phyloP scores from a whole-genome alignment of 2,888 invertebrate species.

The Seira ritae region DNA sequence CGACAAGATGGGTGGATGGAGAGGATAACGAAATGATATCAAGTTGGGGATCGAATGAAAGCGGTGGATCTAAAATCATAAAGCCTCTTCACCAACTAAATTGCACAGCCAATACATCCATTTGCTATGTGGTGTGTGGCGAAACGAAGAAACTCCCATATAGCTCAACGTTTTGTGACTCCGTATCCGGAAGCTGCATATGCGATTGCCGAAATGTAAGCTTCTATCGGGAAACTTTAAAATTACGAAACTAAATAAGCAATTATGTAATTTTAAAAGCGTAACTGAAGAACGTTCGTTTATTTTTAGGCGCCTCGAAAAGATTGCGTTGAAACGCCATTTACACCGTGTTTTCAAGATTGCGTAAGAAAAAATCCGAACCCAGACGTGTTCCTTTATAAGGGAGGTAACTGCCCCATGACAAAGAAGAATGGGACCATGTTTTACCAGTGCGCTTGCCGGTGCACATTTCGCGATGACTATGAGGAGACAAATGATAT shows the following conservation, averaged over 20 bases:
- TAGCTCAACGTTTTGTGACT: slow-evolving; percentile 70
- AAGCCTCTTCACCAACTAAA: slow-evolving; percentile 48
- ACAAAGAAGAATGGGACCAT: slow-evolving; percentile 16
- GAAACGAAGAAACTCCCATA: slow-evolving; percentile 56
- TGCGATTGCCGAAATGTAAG: slow-evolving; percentile 72
- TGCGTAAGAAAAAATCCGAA: slow-evolving; percentile 71
- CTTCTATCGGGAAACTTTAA: too few species aligned
- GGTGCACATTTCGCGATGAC: slow-evolving; percentile 61
- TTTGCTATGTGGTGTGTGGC: slow-evolving; percentile 63
- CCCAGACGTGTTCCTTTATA: slow-evolving; percentile 69
- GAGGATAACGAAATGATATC: slow-evolving; percentile 5
- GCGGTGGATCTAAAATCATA: neutral
- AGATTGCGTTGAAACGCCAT: slow-evolving; percentile 53
- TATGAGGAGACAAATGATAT: slow-evolving; percentile 65
- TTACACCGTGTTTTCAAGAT: slow-evolving; percentile 65
- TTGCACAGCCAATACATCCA: slow-evolving; percentile 43
- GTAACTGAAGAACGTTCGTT: too few species aligned
- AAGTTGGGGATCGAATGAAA: neutral
- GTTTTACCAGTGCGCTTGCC: slow-evolving; percentile 60
- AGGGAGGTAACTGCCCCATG: slow-evolving; percentile 67
- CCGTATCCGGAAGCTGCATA: slow-evolving; percentile 64
- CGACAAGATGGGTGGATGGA: neutral
- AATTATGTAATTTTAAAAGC: too few species aligned
- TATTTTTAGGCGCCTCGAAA: slow-evolving; percentile 42
- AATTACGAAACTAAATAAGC: too few species aligned